A percentile compares a stretch with the other conserved stretches of the same genome.
Conservation (phyloP, 2,797 vertebrate genomes). For the Thripadectes ignobilis region DNA sequence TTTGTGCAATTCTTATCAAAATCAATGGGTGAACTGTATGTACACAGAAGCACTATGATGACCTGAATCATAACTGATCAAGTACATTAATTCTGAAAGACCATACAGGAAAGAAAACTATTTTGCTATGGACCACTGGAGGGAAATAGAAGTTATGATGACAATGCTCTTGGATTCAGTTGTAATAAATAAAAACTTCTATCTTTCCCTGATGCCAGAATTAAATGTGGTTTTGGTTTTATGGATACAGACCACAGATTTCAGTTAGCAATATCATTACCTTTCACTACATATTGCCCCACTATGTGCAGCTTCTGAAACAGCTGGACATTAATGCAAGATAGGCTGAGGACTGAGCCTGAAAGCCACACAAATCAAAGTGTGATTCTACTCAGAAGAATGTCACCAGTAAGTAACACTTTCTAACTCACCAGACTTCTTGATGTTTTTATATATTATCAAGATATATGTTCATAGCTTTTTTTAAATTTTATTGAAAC, state of each 20-base stretch:
- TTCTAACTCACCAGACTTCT: not conserved
- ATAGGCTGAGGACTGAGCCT: not conserved
- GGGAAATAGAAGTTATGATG: not conserved
- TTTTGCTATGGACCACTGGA: not conserved
- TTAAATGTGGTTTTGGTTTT: not conserved
- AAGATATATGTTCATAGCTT: not conserved
- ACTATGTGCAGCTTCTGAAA: not conserved
- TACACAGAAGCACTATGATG: not conserved
- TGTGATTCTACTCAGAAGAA: not conserved
- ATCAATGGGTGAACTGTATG: not conserved
- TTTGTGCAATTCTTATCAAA: not conserved
- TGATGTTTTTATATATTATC: not conserved
- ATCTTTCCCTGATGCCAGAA: not conserved
- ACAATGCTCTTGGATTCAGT: not conserved
- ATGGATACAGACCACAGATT: not conserved
- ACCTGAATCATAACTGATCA: not conserved
- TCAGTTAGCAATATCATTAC: not conserved
- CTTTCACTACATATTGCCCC: not conserved
- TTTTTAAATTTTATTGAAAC: not conserved
- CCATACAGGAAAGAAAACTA: not conserved
- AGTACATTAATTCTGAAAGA: not conserved
- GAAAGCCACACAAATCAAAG: not conserved
- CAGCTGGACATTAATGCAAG: not conserved
- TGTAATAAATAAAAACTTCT: not conserved
- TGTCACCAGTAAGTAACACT: not conserved